Evolutionary conservation across 2,113 vertebrate genomes (phyloP).

Genomic region (Coregonus clupeaformis): DNA sequence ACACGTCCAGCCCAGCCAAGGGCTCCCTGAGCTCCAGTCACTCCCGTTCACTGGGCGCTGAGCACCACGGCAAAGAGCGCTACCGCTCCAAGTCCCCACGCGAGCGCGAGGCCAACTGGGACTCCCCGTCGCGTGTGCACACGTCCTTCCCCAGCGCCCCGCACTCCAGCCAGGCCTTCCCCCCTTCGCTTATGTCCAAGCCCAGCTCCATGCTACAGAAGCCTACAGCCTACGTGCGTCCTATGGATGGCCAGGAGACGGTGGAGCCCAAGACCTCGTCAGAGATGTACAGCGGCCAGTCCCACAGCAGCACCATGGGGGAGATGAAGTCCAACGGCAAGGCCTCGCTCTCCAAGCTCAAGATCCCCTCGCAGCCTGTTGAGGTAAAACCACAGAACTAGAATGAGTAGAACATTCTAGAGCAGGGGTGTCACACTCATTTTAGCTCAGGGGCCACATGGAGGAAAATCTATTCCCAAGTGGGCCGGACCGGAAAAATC

Average conservation of each 20-base stretch:
- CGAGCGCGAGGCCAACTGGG: conserved; percentile 92
- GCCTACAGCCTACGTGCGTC: conserved; percentile 96
- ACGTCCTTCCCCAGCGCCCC: conserved; percentile 86
- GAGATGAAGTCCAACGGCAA: conserved; percentile 94
- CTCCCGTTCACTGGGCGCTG: conserved; percentile 80
- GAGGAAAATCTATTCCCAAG: too few species aligned
- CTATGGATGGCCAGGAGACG: conserved; percentile 98
- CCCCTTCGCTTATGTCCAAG: conserved; percentile 94
- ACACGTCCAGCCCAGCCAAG: conserved; percentile 87
- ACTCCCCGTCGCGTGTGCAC: conserved; percentile 91
- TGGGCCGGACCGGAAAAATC: too few species aligned
- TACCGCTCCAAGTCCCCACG: conserved; percentile 92
- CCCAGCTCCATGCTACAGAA: conserved; percentile 94
- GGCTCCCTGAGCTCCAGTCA: conserved; percentile 83
- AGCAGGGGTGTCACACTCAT: too few species aligned
- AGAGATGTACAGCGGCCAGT: conserved; percentile 87
- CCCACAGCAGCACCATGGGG: conserved; percentile 81
- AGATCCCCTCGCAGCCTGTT: conserved; percentile 92
- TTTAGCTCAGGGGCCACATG: too few species aligned
- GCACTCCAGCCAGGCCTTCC: conserved; percentile 90
- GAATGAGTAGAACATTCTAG: too few species aligned
- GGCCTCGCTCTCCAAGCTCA: conserved; percentile 92
- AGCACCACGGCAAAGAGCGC: conserved; percentile 93
- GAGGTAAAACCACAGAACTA: conserved; percentile 78
- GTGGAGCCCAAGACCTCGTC: conserved; percentile 87